Conservation (phyloP, 2,797 vertebrate genomes). For the Muscicapa comitata region DNA sequence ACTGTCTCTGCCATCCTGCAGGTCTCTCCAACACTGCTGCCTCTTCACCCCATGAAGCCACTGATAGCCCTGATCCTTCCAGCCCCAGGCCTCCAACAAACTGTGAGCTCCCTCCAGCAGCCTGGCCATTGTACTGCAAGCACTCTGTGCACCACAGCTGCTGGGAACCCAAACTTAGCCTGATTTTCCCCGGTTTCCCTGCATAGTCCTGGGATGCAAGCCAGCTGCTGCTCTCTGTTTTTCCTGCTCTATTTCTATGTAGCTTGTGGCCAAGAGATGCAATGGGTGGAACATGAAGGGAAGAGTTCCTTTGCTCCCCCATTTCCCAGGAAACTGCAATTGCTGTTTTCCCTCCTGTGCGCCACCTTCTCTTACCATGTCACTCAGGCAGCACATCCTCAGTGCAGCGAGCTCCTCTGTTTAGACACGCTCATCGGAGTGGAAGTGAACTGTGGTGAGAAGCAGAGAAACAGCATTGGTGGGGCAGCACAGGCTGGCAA, state of each 20-base stretch:
- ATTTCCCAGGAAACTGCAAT: not conserved
- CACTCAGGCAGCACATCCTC: not conserved
- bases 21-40: not conserved
- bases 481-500: not conserved
- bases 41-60: not conserved
- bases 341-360: not conserved
- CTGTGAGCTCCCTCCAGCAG: constrained; percentile 47
- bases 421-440: not conserved
- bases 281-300: not conserved
- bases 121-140: not conserved
- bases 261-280: not conserved
- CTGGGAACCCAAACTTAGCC: not conserved
- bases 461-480: not conserved
- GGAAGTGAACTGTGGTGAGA: not conserved
- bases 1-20: fast-evolving
- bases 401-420: not conserved
- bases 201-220: not conserved
- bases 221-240: not conserved
- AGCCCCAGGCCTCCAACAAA: not conserved
- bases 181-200: not conserved
- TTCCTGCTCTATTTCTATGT: not conserved
- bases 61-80: not conserved
- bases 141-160: not conserved
- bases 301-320: not conserved
- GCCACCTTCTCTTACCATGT: not conserved